Evolutionary conservation across 2,797 vertebrate species (phyloP), one percentile per base, ranked within the genome.

Genomic region (Gila robusta): DNA sequence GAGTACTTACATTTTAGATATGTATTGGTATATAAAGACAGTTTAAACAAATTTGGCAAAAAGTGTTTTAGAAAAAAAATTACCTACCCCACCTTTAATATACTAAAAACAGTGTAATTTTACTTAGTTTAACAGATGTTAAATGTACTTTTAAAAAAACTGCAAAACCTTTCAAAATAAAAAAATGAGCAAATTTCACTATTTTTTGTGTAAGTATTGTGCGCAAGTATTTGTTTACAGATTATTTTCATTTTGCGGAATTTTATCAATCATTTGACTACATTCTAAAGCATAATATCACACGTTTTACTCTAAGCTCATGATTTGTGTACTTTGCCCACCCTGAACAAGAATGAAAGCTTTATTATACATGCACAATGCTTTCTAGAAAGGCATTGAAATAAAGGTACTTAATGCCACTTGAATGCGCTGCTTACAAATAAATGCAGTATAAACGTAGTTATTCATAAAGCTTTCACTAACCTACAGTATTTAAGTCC

Each of bases 401-500:
- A 28, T 39, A 14, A 47, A 59, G 69, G 6, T 11, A 47, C 1
- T 44, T 16, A 47, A 67, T 39, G n/a, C 16, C 59, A 12, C 19
- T 47, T 73, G 1, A 82, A 26, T 59, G 19, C 39, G 23, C 6
- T 3, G 64, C 62, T 69, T 69, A 44, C 5, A 59, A 12, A 11
- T 3, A 59, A 19, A 62, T 41, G 21, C 17, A 26, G 39, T 47
- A 47, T 76, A 9, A 62, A 23, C 4, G 19, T 35, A n/a, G 56
- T 49, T 44, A 79, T 44, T 17, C n/a, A 14, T 47, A 21, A 79
- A 1, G 37, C 78, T 47, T 47, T 49, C 26, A 66, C n/a, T 64
- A 79, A 44, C n/a, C 37, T 28, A 44, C 78, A 47, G 59, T 80
- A 66, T 66, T 79, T 8, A 41, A 44, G 23, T 64, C 56, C 37